Percentiles rank a stretch among this genome's conserved stretches.
Conservation (phyloP, 2,113 vertebrate species). For the Rhynchomys soricoides region DNA sequence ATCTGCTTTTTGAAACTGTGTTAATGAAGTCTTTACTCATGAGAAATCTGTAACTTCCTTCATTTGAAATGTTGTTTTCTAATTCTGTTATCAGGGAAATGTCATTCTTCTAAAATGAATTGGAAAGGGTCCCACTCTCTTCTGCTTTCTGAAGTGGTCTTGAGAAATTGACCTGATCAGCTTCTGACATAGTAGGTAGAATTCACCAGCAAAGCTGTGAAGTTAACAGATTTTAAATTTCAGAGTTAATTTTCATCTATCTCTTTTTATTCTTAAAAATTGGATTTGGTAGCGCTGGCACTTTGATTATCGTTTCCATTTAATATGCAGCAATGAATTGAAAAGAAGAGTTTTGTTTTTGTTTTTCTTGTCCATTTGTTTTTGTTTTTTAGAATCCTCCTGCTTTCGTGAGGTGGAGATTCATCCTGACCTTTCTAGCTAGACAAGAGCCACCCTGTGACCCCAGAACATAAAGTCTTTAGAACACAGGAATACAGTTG, state of each 20-base stretch:
- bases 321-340: background rate
- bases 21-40: background rate
- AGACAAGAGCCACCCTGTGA: background rate
- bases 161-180: background rate
- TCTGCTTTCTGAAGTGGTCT: background rate
- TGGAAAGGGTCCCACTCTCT: background rate
- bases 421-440: background rate
- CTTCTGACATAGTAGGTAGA: background rate
- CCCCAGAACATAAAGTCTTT: background rate
- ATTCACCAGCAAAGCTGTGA: background rate
- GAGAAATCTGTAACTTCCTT: background rate
- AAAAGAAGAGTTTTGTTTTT: background rate
- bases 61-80: background rate
- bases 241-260: background rate
- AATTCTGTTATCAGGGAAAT: constrained; percentile 2
- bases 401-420: background rate
- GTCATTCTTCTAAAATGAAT: background rate
- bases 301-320: background rate
- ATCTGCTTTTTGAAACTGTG: background rate
- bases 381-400: background rate
- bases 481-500: background rate
- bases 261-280: background rate
- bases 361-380: background rate
- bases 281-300: background rate
- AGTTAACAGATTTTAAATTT: background rate